Percentiles rank a stretch among this genome's conserved stretches.
These are phyloP conservation scores for Polydrusus cervinus DNA, from an alignment of 2,888 invertebrate genomes.

Conservation along the genomic window DNA sequence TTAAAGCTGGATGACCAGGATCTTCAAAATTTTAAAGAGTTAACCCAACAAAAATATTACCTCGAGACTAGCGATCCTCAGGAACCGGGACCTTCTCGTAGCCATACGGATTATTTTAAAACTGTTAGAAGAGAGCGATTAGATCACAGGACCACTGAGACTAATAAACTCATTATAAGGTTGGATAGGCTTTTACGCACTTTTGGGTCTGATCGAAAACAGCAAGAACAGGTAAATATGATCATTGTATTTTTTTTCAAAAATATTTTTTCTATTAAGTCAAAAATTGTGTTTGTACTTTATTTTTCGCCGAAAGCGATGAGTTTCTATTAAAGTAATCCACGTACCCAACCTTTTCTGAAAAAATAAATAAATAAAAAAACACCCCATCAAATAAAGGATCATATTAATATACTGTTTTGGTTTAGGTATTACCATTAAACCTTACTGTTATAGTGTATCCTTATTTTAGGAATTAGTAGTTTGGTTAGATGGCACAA, in stretches of 20 bases:
- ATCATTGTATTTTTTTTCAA: too few relatives aligned
- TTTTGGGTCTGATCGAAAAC: conserved; percentile 80
- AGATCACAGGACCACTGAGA: conserved; percentile 94
- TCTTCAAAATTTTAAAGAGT: conserved; percentile 75
- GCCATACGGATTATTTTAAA: conserved; percentile 85
- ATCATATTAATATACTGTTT: too few relatives aligned
- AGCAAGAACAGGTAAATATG: conserved; percentile 75
- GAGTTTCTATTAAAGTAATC: too few relatives aligned
- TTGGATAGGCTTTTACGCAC: conserved; percentile 92
- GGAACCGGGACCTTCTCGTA: conserved; percentile 78
- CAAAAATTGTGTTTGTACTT: too few relatives aligned
- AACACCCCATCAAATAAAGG: too few relatives aligned
- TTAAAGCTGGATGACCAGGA: conserved; percentile 83
- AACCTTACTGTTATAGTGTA: too few relatives aligned
- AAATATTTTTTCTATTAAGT: too few relatives aligned
- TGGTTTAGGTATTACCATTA: neutral
- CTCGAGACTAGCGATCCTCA: conserved; percentile 75
- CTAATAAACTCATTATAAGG: conserved; percentile 95
- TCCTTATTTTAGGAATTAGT: conserved; percentile 75
- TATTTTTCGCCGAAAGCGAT: too few relatives aligned
- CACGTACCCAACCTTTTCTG: too few relatives aligned
- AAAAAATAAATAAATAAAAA: too few relatives aligned
- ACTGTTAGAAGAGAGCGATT: conserved; percentile 78
- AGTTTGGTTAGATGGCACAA: conserved; percentile 94
- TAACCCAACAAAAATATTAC: conserved; percentile 65